phyloP scores from a whole-genome alignment of 2,888 invertebrate genomes.

The Drosophila lacicola region DNA sequence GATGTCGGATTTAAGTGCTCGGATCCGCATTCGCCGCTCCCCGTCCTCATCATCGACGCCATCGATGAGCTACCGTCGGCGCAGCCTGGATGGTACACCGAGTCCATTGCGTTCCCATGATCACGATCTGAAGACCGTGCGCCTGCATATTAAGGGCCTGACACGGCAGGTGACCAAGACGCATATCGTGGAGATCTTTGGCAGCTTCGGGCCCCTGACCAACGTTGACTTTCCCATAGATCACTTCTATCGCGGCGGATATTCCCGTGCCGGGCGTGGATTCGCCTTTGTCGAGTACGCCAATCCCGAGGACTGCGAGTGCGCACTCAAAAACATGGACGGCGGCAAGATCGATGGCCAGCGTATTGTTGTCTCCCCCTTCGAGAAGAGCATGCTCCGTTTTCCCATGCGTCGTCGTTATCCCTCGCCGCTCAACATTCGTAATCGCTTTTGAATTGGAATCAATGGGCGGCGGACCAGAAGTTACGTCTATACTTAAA shows the following conservation, averaged over 20 bases:
- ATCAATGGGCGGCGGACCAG: background rate
- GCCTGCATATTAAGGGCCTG: constrained; percentile 58
- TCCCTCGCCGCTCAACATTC: background rate
- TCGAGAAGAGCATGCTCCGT: constrained; percentile 41
- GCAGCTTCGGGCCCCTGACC: constrained; percentile 46
- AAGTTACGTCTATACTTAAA: too few relatives aligned
- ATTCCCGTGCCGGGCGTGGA: constrained; percentile 41
- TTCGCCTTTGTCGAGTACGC: constrained; percentile 59
- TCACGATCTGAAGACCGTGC: constrained; percentile 15
- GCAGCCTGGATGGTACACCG: background rate
- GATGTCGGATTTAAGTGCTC: background rate
- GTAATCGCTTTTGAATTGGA: background rate
- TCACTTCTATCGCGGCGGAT: constrained; percentile 4
- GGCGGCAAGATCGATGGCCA: constrained; percentile 61
- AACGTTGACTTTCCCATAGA: constrained; percentile 60
- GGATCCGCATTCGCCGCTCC: background rate
- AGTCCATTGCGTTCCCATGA: background rate
- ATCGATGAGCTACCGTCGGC: background rate
- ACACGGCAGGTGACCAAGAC: constrained; percentile 54
- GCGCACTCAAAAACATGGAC: constrained; percentile 51
- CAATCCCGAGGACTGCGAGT: constrained; percentile 47
- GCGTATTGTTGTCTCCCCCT: constrained; percentile 44
- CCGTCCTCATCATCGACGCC: background rate
- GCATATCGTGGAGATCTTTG: constrained; percentile 55
- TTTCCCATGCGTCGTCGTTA: constrained; percentile 38